These are phyloP conservation scores for Puntigrus tetrazona DNA, from an alignment of 2,113 vertebrate genomes.

Conservation along the genomic window DNA sequence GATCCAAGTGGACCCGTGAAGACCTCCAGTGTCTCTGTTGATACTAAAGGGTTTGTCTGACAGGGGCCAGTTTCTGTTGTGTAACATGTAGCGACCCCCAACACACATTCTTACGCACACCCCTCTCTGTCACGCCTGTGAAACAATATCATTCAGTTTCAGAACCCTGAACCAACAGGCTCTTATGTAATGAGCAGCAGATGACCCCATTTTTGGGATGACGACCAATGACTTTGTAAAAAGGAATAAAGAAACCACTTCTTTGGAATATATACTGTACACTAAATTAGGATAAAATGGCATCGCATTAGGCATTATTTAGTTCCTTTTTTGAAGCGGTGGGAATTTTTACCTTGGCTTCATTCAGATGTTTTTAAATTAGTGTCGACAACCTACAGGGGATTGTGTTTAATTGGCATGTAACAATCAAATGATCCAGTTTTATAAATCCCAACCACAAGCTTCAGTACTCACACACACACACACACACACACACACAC, in stretches of 20 bases:
- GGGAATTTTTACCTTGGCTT: not conserved
- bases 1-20: too few relatives aligned
- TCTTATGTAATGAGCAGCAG: constrained; percentile 58
- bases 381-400: not conserved
- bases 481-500: not conserved
- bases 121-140: constrained; percentile 54
- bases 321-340: constrained; percentile 11
- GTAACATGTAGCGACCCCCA: constrained; percentile 47
- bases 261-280: constrained; percentile 9
- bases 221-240: constrained; percentile 56
- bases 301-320: not conserved
- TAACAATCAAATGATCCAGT: constrained; percentile 2
- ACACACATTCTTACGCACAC: constrained; percentile 5
- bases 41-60: not conserved
- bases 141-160: constrained; percentile 52
- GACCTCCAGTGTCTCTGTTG: too few relatives aligned
- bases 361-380: not conserved
- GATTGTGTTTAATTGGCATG: constrained; percentile 8
- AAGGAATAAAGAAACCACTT: not conserved
- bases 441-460: constrained; percentile 1
- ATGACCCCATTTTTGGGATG: constrained; percentile 36
- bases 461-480: not conserved
- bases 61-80: constrained; percentile 44
- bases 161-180: constrained; percentile 37
- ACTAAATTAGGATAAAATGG: not conserved